These are phyloP conservation scores for Alectura lathami DNA, from an alignment of 2,113 vertebrate species.

Conservation along the genomic window DNA sequence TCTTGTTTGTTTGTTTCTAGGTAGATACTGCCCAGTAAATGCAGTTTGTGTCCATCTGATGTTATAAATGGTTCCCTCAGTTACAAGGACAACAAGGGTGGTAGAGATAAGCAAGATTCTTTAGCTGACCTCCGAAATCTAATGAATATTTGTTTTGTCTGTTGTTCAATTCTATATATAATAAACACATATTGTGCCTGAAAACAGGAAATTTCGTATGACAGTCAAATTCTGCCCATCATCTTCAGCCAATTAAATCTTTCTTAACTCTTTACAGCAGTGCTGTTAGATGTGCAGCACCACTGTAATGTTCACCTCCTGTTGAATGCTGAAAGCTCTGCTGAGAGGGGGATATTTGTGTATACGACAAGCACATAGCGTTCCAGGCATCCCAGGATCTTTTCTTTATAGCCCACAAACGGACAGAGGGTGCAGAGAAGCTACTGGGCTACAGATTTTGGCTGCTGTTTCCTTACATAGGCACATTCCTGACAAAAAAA, in stretches of 20 bases:
- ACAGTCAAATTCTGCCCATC: background rate
- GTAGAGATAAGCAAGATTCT: background rate
- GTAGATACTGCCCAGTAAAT: background rate
- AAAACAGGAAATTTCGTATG: background rate
- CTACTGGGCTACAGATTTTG: background rate
- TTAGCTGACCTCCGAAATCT: background rate
- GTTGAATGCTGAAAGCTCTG: background rate
- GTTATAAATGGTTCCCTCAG: background rate
- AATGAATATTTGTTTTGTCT: background rate
- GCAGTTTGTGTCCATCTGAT: background rate
- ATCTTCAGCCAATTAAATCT: background rate
- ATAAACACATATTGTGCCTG: no score
- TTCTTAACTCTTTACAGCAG: background rate
- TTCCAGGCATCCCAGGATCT: background rate
- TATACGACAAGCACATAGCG: background rate
- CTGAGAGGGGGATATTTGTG: background rate
- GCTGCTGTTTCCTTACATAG: background rate
- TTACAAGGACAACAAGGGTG: background rate
- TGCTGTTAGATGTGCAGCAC: background rate
- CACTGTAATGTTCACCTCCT: fast-evolving
- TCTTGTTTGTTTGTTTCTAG: background rate
- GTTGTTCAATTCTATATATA: background rate
- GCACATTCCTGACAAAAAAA: fast-evolving
- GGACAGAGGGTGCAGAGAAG: background rate
- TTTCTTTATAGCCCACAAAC: background rate